Evolutionary conservation across 37 sponge, comb jelly and placozoan species (phyloP), one percentile per base, ranked within the genome.

Genomic region (Diacarnus erythraeanus): DNA sequence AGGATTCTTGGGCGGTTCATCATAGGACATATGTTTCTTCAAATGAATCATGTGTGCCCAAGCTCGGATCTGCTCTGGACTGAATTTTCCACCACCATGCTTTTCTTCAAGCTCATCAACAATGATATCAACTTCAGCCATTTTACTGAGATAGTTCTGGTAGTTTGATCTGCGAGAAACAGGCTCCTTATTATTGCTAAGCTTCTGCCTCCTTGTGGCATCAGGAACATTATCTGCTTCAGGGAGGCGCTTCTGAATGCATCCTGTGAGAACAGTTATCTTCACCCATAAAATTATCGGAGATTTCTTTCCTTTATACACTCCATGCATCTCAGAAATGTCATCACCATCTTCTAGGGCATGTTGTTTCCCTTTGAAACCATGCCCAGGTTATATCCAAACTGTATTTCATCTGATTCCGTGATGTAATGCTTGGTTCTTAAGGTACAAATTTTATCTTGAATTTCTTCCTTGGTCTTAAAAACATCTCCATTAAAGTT

Each of bases 21-120:
- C 77, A 33, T 83, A 83, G 64, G 84, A 83, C 18, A 36, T 59
- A 37, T 67, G 70, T 36, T 83, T 75, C 25, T 75, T 75, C 59
- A 83, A 22, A 38, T 83, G 84, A 54, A 83, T 29, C 76, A 83
- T 74, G 54, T 83, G 84, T 66, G 76, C 84, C 84, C 84, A 83
- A 15, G 77, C 84, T 66, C 84, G 29, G 18, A 76, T 30, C 27
- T 83, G 84, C 29, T 83, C 84, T 15, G 71, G 59, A 56, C 40
- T 70, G 36, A 26, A 80, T 36, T 47, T 17, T 35, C 38, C 27
- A 17, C 20, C 5, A 63, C 21, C 33, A 66, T 83, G 84, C 66
- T 75, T 41, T 56, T 75, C 9, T 58, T 63, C 36, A 12, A 83
- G 69, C 25, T 83, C 69, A 44, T 56, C 41, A 2, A 83, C 76